Base-by-base conservation (phyloP, 2,113 vertebrate species). In the Seriola rivoliana region DNA sequence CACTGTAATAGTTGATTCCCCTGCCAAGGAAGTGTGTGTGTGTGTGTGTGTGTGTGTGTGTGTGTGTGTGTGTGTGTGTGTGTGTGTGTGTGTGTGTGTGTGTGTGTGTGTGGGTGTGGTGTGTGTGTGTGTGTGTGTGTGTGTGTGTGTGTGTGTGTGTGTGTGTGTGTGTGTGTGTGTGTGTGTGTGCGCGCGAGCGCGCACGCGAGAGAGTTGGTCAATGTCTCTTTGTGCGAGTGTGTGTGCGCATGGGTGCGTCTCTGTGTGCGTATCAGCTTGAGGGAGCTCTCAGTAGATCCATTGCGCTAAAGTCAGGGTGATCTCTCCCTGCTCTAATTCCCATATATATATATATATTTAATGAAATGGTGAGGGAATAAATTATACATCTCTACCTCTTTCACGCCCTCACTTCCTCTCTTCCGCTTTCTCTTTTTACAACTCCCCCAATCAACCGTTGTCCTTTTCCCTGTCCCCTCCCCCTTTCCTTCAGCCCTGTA, bases 1-100 rank as follows among this genome's bases (percentile, higher is more conserved):
- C 86, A 90, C 85, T 89, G 81, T 90, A 92, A 89, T 82, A 76
- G 86, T 89, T 89, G 90, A 91, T 92, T 89, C 75, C 67, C 80
- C 85, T 80, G 90, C 86, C 88, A 90, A 85, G 77, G 60, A 86
- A 86, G 52, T 70, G 69, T 80, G 78, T 36, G 86, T 80, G 76
- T 75, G 36, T 54, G 32, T 13, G 44, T 34, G 42, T n/a, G 25
- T 48, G 55, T 55, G 23, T 23, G 23, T 54, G 11, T 57, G 62
- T 34, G 57, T 4, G 21, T 59, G 52, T 70, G 69, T 80, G 78
- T 36, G 52, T 70, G 69, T 78, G 78, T 36, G 52, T 70, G 69
- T 80, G 78, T 36, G 52, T 67, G 69, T 80, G 78, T 36, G 52
- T 70, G 69, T 80, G 78, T 32, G 52, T 70, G 69, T 80, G 78